Evolutionary conservation across 2,113 vertebrate genomes (phyloP).

Genomic region (Aspiorhynchus laticeps): DNA sequence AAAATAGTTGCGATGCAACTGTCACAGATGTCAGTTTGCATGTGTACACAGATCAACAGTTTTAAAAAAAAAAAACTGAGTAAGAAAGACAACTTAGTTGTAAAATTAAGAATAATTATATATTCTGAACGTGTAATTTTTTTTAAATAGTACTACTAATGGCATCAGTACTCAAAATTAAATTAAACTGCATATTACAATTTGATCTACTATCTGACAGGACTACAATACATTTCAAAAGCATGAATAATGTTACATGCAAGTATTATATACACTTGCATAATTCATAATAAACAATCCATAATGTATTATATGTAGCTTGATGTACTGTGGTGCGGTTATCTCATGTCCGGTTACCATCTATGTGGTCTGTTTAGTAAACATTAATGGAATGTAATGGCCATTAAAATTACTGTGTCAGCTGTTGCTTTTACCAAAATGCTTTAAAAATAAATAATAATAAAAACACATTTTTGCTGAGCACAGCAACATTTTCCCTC

Average conservation of each 20-base stretch:
- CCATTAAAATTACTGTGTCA: conserved; percentile 2
- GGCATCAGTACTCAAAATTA: neutral
- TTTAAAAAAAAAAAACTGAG: neutral
- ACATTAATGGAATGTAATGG: conserved; percentile 31
- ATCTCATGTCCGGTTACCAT: conserved; percentile 1
- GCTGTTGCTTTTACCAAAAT: conserved; percentile 26
- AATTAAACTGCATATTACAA: neutral
- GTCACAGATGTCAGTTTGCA: neutral
- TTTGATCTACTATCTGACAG: neutral
- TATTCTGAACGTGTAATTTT: neutral
- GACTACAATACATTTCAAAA: too few relatives aligned
- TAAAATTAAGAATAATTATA: neutral
- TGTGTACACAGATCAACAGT: neutral
- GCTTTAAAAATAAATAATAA: neutral
- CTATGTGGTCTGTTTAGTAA: conserved; percentile 22
- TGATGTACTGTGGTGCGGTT: conserved; percentile 8
- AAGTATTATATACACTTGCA: conserved; percentile 8
- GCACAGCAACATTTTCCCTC: conserved; percentile 1
- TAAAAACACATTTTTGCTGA: neutral
- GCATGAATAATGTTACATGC: neutral
- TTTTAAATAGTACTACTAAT: neutral
- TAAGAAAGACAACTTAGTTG: neutral
- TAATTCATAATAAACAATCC: conserved; percentile 18
- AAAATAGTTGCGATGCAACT: neutral
- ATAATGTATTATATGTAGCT: conserved; percentile 16